Conservation (phyloP, 2,113 vertebrate genomes). For the Collichthys lucidus region DNA sequence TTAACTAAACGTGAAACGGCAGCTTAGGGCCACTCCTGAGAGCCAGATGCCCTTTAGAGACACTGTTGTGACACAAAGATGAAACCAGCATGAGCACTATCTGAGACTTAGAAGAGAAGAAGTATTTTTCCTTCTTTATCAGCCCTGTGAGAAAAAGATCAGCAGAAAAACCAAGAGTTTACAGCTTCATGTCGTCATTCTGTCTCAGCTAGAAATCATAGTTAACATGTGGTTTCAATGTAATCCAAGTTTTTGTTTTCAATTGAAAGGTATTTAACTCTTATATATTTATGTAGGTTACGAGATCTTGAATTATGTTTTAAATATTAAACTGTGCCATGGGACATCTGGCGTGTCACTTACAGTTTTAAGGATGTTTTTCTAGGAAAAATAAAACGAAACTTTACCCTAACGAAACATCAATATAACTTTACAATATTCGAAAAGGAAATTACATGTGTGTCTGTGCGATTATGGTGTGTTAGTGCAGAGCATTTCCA, state of each 20-base stretch:
- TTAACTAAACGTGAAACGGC: conserved; percentile 1
- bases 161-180: neutral
- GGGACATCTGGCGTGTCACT: neutral
- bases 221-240: conserved; percentile 44
- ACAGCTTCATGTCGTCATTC: neutral
- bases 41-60: neutral
- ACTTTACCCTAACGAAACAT: conserved; percentile 12
- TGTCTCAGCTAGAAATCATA: neutral
- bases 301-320: neutral
- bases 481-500: neutral
- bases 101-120: neutral
- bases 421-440: neutral
- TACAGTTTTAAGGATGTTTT: neutral
- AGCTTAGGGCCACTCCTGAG: neutral
- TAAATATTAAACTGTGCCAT: neutral
- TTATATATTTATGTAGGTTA: neutral
- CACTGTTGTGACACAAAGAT: neutral
- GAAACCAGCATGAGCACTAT: neutral
- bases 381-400: neutral
- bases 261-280: conserved; percentile 14
- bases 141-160: neutral
- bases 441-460: neutral
- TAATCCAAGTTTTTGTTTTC: neutral
- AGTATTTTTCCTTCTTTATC: neutral
- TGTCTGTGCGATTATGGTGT: neutral